phyloP scores from a whole-genome alignment of 1,140 invertebrate species.

The Melitaea cinxia region DNA sequence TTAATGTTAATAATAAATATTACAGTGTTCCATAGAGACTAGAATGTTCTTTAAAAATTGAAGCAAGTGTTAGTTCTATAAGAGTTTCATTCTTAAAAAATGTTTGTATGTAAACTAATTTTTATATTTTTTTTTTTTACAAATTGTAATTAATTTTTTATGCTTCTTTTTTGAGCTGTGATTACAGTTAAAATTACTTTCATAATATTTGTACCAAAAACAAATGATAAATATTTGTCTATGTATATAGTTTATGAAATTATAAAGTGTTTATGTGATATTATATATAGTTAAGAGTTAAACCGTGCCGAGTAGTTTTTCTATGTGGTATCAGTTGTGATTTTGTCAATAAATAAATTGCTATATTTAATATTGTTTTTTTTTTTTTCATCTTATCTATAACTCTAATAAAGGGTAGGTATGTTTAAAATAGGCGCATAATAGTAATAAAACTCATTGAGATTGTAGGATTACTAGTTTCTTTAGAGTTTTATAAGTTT shows the following conservation, averaged over 20 bases:
- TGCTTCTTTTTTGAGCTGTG: slow-evolving; percentile 54
- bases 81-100: background rate
- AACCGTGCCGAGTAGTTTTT: slow-evolving; percentile 81
- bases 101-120: background rate
- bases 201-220: slow-evolving; percentile 60
- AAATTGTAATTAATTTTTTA: slow-evolving; percentile 27
- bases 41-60: background rate
- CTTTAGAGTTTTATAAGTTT: too few species aligned
- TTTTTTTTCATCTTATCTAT: slow-evolving; percentile 22
- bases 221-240: slow-evolving; percentile 49
- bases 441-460: too few species aligned
- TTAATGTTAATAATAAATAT: background rate
- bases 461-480: too few species aligned
- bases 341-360: slow-evolving; percentile 77
- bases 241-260: slow-evolving; percentile 78
- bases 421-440: too few species aligned
- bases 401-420: background rate
- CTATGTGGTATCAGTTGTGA: slow-evolving; percentile 81
- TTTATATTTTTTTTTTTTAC: slow-evolving; percentile 3
- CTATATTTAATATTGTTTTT: slow-evolving; percentile 56
- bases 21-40: background rate
- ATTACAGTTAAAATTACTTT: slow-evolving; percentile 53
- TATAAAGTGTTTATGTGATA: slow-evolving; percentile 80
- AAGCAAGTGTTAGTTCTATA: background rate
- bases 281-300: slow-evolving; percentile 80